phyloP scores from a whole-genome alignment of 2,113 vertebrate genomes.

The Pelmatolapia mariae region DNA sequence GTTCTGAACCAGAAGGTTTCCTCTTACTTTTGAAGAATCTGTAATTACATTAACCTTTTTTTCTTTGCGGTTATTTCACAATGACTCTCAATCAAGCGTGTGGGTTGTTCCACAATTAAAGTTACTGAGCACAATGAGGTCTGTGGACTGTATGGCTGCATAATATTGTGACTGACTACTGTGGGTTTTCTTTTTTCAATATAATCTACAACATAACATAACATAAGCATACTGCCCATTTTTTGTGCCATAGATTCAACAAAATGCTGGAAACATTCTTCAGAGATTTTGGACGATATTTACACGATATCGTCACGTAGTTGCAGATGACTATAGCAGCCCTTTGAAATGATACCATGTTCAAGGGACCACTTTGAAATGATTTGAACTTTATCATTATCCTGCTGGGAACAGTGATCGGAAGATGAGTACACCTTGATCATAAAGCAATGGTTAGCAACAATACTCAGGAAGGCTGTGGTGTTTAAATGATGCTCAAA shows the following conservation, averaged over 20 bases:
- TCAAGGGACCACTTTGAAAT: background rate
- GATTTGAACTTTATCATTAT: background rate
- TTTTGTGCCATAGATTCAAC: background rate
- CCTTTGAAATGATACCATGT: background rate
- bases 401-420: background rate
- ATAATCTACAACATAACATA: background rate
- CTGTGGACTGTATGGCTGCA: background rate
- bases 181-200: background rate
- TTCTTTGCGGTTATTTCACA: background rate
- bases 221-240: background rate
- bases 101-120: background rate
- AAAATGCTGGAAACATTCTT: background rate
- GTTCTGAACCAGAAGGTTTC: background rate
- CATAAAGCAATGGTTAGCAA: background rate
- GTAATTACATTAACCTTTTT: slow-evolving; percentile 22
- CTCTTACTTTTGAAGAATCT: background rate
- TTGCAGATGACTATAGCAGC: background rate
- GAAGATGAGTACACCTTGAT: background rate
- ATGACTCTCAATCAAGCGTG: background rate
- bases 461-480: background rate
- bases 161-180: background rate
- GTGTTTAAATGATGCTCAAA: background rate
- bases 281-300: background rate
- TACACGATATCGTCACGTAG: background rate
- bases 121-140: background rate